These are phyloP conservation scores for Drosophila birchii DNA, from an alignment of 2,888 invertebrate genomes.

Conservation along the genomic window DNA sequence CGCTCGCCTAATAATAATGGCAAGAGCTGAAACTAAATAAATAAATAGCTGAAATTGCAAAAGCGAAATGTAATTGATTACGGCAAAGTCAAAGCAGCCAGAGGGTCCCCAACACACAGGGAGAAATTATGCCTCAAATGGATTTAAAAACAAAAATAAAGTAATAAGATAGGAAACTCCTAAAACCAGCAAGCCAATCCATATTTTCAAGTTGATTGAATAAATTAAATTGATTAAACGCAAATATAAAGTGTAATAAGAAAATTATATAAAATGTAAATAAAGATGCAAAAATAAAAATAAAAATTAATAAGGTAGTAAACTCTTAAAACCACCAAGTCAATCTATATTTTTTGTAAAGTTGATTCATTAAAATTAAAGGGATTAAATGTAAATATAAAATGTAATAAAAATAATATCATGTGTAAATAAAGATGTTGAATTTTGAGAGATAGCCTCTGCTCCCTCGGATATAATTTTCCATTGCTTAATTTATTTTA, in stretches of 20 bases:
- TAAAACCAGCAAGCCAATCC: not conserved
- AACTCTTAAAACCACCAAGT: too few species aligned
- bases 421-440: not conserved
- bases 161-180: too few species aligned
- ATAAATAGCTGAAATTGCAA: constrained; percentile 80
- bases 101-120: constrained; percentile 25
- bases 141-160: too few species aligned
- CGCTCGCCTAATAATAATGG: constrained; percentile 72
- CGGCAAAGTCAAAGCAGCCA: constrained; percentile 56
- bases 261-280: too few species aligned
- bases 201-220: not conserved
- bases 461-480: too few species aligned
- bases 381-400: too few species aligned
- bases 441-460: too few species aligned
- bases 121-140: constrained; percentile 1
- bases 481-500: not conserved
- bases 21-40: constrained; percentile 78
- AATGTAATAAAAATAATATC: too few species aligned
- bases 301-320: too few species aligned
- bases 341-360: not conserved
- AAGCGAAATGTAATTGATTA: constrained; percentile 80
- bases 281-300: not conserved
- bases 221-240: not conserved
- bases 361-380: not conserved
- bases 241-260: too few species aligned